A percentile compares a stretch with the other conserved stretches of the same genome.
Evolutionary conservation across 2,113 vertebrate species (phyloP).

Genomic region (Ophiodon elongatus): DNA sequence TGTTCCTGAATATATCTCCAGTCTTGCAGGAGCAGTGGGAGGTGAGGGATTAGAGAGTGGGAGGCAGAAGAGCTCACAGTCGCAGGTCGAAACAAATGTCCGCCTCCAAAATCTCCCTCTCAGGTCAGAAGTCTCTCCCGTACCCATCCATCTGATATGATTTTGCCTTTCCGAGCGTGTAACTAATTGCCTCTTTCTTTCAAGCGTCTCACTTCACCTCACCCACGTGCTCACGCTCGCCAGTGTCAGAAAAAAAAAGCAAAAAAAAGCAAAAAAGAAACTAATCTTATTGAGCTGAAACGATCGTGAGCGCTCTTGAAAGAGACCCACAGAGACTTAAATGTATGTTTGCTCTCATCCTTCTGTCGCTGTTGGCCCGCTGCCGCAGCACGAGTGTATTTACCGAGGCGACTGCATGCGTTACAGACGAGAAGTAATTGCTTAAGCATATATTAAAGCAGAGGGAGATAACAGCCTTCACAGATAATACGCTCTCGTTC

Average conservation of each 20-base stretch:
- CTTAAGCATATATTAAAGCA: background rate
- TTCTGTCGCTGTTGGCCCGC: background rate
- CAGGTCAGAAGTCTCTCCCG: conserved; percentile 46
- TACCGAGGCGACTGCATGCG: background rate
- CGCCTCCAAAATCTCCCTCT: conserved; percentile 47
- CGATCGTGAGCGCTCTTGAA: background rate
- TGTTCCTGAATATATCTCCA: background rate
- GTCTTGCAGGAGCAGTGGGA: conserved; percentile 35
- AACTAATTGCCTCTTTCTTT: conserved; percentile 29
- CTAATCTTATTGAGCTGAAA: background rate
- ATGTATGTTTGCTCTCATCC: background rate
- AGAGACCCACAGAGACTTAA: background rate
- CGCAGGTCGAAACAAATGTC: conserved; percentile 28
- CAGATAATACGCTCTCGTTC: background rate
- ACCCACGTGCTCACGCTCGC: background rate
- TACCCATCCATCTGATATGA: background rate
- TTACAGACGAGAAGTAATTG: background rate
- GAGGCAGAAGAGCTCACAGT: conserved; percentile 49
- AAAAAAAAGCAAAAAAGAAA: no score
- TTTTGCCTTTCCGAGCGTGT: background rate
- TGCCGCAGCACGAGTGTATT: background rate
- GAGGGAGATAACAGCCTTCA: background rate
- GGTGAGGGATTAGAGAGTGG: conserved; percentile 49
- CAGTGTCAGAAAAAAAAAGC: no score
- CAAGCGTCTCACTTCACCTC: conserved; percentile 5